Base-by-base conservation (phyloP, 2,113 vertebrate species). In the Hemicordylus capensis region DNA sequence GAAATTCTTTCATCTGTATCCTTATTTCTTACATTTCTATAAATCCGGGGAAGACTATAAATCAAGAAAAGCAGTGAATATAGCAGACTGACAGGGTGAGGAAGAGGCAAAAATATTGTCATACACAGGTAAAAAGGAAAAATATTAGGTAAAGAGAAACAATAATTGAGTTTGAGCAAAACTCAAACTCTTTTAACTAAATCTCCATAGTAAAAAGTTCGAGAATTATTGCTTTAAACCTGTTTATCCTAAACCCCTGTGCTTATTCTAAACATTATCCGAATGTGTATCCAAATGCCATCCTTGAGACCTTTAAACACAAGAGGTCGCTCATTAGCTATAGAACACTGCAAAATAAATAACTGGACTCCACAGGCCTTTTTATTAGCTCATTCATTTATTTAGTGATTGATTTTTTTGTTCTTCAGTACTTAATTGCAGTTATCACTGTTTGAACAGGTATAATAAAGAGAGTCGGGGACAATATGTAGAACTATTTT, bases 271-370 rank as follows among this genome's bases (percentile, higher is more conserved):
- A n/a, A n/a, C n/a, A n/a, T 2, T 87, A 85, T 70, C 69, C 6
- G 39, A 69, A 37, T 15, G 46, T 31, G 63, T 42, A 74, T 76
- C 3, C 54, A 22, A 26, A 48, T 4, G 0, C 4, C 26, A 70
- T 48, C 58, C 90, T 42, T 69, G 81, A 81, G 1, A 8, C 8
- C 0, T 90, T 88, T 89, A 28, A 81, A 81, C 94, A 92, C 93
- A 91, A 94, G 94, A 92, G 94, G 94, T 93, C 94, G 82, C 93
- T 93, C 94, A 54, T 89, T 86, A 92, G 90, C 94, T 92, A 0
- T 44, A 64, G 48, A 84, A 84, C 48, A 85, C 72, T 6, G 31
- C 63, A 81, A 39, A 61, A 78, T 51, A 22, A 54, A 75, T 56
- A 44, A 73, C 31, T 3, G 10, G 63, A 69, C 87, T 83, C 14